Base-by-base conservation (phyloP, 2,888 invertebrate species). In the Watsonalla binaria region DNA sequence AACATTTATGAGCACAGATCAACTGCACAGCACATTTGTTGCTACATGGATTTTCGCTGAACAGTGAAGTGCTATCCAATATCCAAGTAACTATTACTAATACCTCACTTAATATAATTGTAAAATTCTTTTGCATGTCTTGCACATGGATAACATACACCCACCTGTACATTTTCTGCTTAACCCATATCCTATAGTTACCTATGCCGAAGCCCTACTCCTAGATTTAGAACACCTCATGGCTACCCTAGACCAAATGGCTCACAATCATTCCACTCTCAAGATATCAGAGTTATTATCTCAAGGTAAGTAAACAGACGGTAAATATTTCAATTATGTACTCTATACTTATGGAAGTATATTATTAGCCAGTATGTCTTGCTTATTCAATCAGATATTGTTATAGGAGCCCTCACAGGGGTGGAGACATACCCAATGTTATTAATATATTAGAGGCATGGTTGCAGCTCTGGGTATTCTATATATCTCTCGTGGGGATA, bases 211-310 rank as follows among this genome's bases (percentile, higher is more conserved):
- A 84, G 84, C 91, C 81, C 85, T 91, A 53, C 90, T 91, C 81
- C 88, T 91, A 78, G 91, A 91, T 70, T 86, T 91, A 85, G 91
- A 91, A 85, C 88, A 91, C 84, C 89, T 91, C 63, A 91, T 91
- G 91, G 90, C 91, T 72, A 91, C 91, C 72, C 79, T 91, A 79
- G 91, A 91, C 77, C 91, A 91, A 86, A 91, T 91, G 90, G 89
- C 91, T 82, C 86, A 91, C 74, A 89, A 86, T 80, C 89, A 91
- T 74, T 86, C 90, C 69, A 79, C 86, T 66, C 83, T 91, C 78
- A 91, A 91, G 82, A 91, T 91, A 78, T 91, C 91, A 54, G 91
- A 91, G 62, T 76, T 91, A 74, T 76, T 91, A 47, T 86, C 89
- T 70, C 82, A 89, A 76, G 91, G 91, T 91, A 85, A 91, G 91